Percentiles rank a stretch among this genome's conserved stretches.
These are phyloP conservation scores for Pyrgus malvae DNA, from an alignment of 2,888 invertebrate species.

Conservation along the genomic window DNA sequence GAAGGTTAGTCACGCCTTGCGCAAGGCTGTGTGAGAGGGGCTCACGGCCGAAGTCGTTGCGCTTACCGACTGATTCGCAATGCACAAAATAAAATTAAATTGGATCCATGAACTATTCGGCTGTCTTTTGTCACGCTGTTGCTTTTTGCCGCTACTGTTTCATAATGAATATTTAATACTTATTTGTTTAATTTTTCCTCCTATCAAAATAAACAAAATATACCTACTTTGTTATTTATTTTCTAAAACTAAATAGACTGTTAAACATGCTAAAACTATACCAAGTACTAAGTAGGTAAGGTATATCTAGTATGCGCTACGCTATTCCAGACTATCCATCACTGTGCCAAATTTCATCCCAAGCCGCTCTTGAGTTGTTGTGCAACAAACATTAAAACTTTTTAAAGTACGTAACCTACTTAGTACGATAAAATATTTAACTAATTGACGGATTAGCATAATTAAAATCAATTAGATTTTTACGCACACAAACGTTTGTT, in stretches of 20 bases:
- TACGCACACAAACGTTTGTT: not conserved
- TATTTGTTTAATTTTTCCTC: conserved; percentile 12
- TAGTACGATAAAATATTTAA: not conserved
- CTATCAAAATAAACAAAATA: too few species aligned
- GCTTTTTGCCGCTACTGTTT: conserved; percentile 35
- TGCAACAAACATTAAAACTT: not conserved
- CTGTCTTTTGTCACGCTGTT: conserved; percentile 40
- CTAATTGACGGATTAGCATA: conserved; percentile 1
- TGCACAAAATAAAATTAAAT: conserved; percentile 50
- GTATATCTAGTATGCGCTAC: too few species aligned
- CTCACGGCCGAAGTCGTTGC: conserved; percentile 34
- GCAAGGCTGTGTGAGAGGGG: conserved; percentile 65
- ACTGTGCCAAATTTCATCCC: too few species aligned
- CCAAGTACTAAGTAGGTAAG: too few species aligned
- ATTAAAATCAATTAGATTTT: conserved; percentile 3
- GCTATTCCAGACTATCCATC: too few species aligned
- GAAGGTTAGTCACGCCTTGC: conserved; percentile 83
- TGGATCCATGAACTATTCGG: conserved; percentile 53
- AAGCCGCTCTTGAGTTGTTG: too few species aligned
- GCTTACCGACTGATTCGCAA: conserved; percentile 47
- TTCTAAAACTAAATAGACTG: too few species aligned
- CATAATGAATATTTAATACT: conserved; percentile 13
- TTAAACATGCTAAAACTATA: too few species aligned
- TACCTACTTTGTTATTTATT: too few species aligned
- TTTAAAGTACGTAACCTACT: not conserved